A percentile compares a stretch with the other conserved stretches of the same genome.
phyloP scores from a whole-genome alignment of 2,113 vertebrate genomes.

The Gadus chalcogrammus region DNA sequence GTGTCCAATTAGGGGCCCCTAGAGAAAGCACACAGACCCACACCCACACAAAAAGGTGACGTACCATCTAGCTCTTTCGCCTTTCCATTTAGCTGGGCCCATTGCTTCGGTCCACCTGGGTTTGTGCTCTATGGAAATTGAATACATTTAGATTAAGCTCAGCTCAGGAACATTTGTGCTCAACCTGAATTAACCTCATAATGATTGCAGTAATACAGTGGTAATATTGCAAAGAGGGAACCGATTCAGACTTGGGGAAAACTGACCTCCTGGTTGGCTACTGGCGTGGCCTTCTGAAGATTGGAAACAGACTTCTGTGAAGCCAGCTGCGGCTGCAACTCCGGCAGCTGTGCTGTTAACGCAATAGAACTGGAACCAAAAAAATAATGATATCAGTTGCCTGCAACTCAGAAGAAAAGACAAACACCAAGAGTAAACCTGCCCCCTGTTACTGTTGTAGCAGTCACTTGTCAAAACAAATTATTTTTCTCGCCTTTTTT shows the following conservation, averaged over 20 bases:
- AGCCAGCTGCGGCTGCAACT: constrained; percentile 97
- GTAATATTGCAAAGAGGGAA: too few species aligned
- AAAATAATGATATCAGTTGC: not conserved
- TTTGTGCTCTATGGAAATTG: constrained; percentile 83
- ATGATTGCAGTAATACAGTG: too few species aligned
- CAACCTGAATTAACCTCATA: too few species aligned
- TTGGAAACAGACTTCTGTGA: constrained; percentile 99
- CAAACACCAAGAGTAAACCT: not conserved
- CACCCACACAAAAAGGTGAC: constrained; percentile 37
- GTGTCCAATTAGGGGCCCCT: not conserved
- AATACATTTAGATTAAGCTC: constrained; percentile 10
- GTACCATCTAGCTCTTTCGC: constrained; percentile 96
- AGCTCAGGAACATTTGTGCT: too few species aligned
- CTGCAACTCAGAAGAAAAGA: not conserved
- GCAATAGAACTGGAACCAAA: constrained; percentile 86
- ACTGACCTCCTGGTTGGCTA: constrained; percentile 89
- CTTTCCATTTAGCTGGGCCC: constrained; percentile 99
- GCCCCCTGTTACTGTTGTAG: not conserved
- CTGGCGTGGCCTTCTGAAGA: constrained; percentile 94
- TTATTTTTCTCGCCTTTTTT: too few species aligned
- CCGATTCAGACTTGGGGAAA: not conserved
- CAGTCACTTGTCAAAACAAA: too few species aligned
- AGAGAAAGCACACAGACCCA: too few species aligned
- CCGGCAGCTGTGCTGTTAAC: constrained; percentile 92
- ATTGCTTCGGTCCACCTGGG: constrained; percentile 99